These are phyloP conservation scores for Sebastes alutus DNA, from an alignment of 2,797 vertebrate species.

Conservation along the genomic window DNA sequence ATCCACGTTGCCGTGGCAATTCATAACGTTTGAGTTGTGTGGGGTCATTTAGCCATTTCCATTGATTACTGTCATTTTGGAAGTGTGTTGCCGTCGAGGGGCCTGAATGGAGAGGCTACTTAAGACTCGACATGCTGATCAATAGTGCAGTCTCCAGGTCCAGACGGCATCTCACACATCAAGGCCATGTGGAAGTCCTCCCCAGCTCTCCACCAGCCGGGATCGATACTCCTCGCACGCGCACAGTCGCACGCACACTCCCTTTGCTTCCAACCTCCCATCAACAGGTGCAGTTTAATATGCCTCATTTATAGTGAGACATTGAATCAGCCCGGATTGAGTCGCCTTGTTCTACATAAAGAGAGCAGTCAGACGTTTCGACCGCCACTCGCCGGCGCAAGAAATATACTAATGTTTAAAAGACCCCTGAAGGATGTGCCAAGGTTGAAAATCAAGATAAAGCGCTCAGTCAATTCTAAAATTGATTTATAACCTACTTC, in stretches of 20 bases:
- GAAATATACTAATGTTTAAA: conserved; percentile 71
- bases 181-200: conserved; percentile 71
- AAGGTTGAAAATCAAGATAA: conserved; percentile 73
- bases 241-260: conserved; percentile 13
- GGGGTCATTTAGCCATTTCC: conserved; percentile 71
- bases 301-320: conserved; percentile 59
- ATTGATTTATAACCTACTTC: conserved; percentile 73
- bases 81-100: conserved; percentile 57
- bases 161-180: conserved; percentile 72
- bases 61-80: conserved; percentile 77
- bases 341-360: conserved; percentile 67
- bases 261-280: conserved; percentile 41
- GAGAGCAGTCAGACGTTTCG: conserved; percentile 62
- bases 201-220: conserved; percentile 30
- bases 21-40: conserved; percentile 65
- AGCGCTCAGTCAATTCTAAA: conserved; percentile 63
- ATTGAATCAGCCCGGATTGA: conserved; percentile 56
- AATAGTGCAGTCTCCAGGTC: conserved; percentile 71
- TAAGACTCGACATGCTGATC: conserved; percentile 66
- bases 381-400: conserved; percentile 39
- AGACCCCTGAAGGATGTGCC: conserved; percentile 68
- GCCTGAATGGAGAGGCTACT: conserved; percentile 65
- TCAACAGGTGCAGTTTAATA: conserved; percentile 74
- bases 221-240: conserved; percentile 62
- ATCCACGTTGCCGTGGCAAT: conserved; percentile 54